Conservation (phyloP, 2,888 invertebrate genomes). For the Hybos culiciformis region DNA sequence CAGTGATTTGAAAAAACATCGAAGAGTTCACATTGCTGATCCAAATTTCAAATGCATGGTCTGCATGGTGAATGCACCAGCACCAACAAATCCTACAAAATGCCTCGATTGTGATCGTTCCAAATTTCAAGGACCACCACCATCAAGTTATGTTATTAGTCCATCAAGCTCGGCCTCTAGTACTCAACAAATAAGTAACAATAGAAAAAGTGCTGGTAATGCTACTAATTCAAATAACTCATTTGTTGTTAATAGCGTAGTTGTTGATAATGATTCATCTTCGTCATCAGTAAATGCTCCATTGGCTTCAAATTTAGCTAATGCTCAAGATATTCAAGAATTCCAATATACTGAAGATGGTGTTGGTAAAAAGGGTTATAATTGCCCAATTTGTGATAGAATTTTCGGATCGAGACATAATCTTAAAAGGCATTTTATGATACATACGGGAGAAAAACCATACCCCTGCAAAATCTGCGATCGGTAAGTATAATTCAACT, state of each 20-base stretch:
- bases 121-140: neutral
- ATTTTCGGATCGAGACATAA: slow-evolving; percentile 33
- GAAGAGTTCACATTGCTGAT: slow-evolving; percentile 27
- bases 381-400: slow-evolving; percentile 31
- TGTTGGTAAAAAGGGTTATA: slow-evolving; percentile 21
- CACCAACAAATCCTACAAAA: slow-evolving; percentile 28
- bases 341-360: neutral
- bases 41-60: slow-evolving; percentile 30
- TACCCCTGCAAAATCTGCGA: slow-evolving; percentile 29
- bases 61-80: slow-evolving; percentile 24
- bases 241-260: too few relatives aligned
- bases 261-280: too few relatives aligned
- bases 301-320: too few relatives aligned
- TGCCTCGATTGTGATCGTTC: slow-evolving; percentile 25
- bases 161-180: too few relatives aligned
- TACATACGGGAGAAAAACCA: slow-evolving; percentile 34
- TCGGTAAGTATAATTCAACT: too few relatives aligned
- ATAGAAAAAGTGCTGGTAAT: neutral
- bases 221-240: neutral
- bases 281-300: too few relatives aligned
- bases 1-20: slow-evolving; percentile 34
- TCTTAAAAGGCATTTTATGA: slow-evolving; percentile 34
- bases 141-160: neutral
- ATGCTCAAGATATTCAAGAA: too few relatives aligned
- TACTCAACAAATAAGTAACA: too few relatives aligned